A percentile compares a stretch with the other conserved stretches of the same genome.
Conservation (phyloP, 2,888 invertebrate species). For the Sesamia inferens region DNA sequence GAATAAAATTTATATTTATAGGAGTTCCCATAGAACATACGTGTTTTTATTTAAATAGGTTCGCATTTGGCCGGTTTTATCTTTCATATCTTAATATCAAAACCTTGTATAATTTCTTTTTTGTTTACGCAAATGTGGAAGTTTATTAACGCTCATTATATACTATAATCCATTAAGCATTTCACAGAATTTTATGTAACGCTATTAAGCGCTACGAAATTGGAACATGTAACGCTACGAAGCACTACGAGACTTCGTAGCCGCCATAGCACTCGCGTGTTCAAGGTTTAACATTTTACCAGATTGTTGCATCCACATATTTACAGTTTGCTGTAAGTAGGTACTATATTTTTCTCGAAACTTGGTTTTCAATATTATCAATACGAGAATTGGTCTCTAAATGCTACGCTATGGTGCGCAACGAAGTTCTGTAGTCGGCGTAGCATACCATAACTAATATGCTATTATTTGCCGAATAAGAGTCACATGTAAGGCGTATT, state of each 20-base stretch:
- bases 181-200: no score
- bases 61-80: not conserved
- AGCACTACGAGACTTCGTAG: slow-evolving; percentile 19
- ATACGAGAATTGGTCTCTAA: not conserved
- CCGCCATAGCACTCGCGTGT: slow-evolving; percentile 3
- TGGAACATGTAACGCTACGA: not conserved
- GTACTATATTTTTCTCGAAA: not conserved
- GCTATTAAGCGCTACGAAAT: slow-evolving; percentile 1
- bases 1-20: no score
- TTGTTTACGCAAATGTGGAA: no score
- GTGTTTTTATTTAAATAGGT: no score
- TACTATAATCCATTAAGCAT: no score
- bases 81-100: not conserved
- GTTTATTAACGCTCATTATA: no score
- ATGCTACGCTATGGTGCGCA: slow-evolving; percentile 1
- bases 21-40: no score
- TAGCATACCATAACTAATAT: no score
- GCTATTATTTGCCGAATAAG: no score
- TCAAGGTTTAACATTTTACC: not conserved
- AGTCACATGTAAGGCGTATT: no score
- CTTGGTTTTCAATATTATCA: not conserved
- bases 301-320: not conserved
- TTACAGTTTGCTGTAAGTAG: not conserved
- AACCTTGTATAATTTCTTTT: no score
- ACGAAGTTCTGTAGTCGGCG: slow-evolving; percentile 29